These are phyloP conservation scores for Phoenicopterus ruber DNA, from an alignment of 2,113 vertebrate species.

Conservation along the genomic window DNA sequence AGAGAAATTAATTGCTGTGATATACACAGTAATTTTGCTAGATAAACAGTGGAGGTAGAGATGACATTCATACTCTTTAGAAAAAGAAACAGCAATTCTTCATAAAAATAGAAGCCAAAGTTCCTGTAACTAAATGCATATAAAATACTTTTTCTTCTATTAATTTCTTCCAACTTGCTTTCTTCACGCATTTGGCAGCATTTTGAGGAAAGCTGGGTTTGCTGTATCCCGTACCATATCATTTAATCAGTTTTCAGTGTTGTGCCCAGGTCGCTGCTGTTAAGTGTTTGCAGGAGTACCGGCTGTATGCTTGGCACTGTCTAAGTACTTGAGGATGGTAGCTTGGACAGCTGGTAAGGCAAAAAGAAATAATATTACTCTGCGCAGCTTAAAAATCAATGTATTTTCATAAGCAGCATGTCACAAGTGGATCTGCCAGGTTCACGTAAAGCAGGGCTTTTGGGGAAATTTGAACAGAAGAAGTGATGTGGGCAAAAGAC, in stretches of 20 bases:
- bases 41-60: not conserved
- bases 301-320: not conserved
- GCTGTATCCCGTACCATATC: not conserved
- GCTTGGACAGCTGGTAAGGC: not conserved
- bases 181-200: not conserved
- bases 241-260: not conserved
- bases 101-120: not conserved
- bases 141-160: not conserved
- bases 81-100: not conserved
- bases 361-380: not conserved
- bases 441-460: not conserved
- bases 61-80: not conserved
- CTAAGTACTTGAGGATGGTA: not conserved
- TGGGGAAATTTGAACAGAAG: not conserved
- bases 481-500: not conserved
- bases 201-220: not conserved
- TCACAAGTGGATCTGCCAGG: rapidly evolving
- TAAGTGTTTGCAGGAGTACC: not conserved
- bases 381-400: not conserved
- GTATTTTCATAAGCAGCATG: not conserved
- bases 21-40: not conserved
- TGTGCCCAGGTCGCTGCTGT: not conserved
- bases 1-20: not conserved
- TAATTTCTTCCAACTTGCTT: not conserved
- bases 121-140: not conserved